Evolutionary conservation across 2,113 vertebrate genomes (phyloP).

Genomic region (Sphaerodactylus townsendi): DNA sequence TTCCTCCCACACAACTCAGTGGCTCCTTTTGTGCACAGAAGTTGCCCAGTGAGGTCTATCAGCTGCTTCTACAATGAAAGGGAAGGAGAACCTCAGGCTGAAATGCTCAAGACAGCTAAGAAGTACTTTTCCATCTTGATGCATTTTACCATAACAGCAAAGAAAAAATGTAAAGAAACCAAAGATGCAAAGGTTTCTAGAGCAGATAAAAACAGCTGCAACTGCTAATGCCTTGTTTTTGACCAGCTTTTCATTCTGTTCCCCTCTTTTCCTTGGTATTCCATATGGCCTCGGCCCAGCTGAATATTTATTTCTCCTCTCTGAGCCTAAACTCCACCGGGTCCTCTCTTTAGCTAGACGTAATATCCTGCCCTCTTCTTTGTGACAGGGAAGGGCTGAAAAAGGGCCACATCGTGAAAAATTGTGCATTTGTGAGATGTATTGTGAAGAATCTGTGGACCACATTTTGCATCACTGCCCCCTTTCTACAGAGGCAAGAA

Average conservation of each 20-base stretch:
- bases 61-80: background rate
- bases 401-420: too few species aligned
- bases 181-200: constrained; percentile 8
- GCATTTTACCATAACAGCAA: background rate
- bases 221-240: background rate
- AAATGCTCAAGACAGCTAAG: constrained; percentile 39
- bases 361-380: too few species aligned
- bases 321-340: too few species aligned
- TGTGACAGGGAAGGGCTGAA: too few species aligned
- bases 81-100: constrained; percentile 8
- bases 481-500: too few species aligned
- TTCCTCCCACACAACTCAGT: background rate
- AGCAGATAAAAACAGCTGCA: background rate
- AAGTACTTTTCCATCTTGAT: constrained; percentile 39
- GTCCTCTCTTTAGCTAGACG: too few species aligned
- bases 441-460: too few species aligned
- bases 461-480: too few species aligned
- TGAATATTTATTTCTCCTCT: too few species aligned
- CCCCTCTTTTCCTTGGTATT: background rate
- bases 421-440: too few species aligned
- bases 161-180: background rate
- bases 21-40: background rate
- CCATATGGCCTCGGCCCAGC: background rate
- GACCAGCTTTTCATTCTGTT: background rate
- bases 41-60: constrained; percentile 15